Evolutionary conservation across 2,888 invertebrate genomes (phyloP).

Genomic region (Melolontha melolontha): DNA sequence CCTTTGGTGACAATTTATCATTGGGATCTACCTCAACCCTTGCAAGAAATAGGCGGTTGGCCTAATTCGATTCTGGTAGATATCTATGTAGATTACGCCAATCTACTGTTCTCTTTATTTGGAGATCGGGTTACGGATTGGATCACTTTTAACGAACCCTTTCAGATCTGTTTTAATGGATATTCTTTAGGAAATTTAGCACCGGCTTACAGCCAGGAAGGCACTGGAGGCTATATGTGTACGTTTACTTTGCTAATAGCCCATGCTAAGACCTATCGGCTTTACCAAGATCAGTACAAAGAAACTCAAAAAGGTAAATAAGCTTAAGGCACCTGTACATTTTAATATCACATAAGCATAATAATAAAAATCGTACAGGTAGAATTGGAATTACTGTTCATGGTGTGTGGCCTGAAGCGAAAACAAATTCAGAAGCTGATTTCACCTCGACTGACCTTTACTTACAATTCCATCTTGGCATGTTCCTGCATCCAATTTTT

Average conservation of each 20-base stretch:
- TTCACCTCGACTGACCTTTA: constrained; percentile 65
- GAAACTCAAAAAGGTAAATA: constrained; percentile 67
- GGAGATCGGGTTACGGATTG: constrained; percentile 62
- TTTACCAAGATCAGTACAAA: constrained; percentile 72
- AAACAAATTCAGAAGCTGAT: constrained; percentile 65
- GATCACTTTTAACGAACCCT: constrained; percentile 69
- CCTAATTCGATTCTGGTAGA: constrained; percentile 68
- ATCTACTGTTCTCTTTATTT: constrained; percentile 60
- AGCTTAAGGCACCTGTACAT: neutral
- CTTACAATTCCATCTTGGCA: constrained; percentile 68
- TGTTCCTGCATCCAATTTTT: constrained; percentile 77
- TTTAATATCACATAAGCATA: too few relatives aligned
- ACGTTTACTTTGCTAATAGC: constrained; percentile 74
- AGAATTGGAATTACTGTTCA: constrained; percentile 69
- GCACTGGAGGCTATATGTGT: constrained; percentile 72
- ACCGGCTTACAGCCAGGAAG: constrained; percentile 63
- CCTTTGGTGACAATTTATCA: constrained; percentile 69
- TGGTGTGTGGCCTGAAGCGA: constrained; percentile 68
- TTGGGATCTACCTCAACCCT: constrained; percentile 69
- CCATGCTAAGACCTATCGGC: constrained; percentile 74
- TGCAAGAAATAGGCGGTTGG: constrained; percentile 66
- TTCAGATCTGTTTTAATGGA: constrained; percentile 54
- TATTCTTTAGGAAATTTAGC: constrained; percentile 56
- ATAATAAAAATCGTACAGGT: too few relatives aligned
- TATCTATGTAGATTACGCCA: constrained; percentile 70